Evolutionary conservation across 2,888 invertebrate genomes (phyloP).

Genomic region (Dimorphilus gyrociliatus): DNA sequence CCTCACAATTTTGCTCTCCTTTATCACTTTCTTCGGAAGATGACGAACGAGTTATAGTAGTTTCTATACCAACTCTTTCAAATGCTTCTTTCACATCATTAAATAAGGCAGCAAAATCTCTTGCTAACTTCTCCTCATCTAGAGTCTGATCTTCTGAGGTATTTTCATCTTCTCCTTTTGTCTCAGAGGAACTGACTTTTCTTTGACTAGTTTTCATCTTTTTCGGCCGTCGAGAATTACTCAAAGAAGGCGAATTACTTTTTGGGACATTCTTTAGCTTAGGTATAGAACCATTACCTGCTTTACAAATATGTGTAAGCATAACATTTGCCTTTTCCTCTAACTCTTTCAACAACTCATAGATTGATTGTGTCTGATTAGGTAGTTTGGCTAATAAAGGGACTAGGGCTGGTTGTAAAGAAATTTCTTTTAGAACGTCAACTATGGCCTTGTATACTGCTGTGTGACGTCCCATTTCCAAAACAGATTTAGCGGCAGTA

Average conservation of each 20-base stretch:
- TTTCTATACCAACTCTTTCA: no score
- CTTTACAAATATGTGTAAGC: constrained; percentile 19
- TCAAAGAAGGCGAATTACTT: background rate
- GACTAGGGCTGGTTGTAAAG: constrained; percentile 18
- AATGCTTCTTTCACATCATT: no score
- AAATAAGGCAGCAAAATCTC: no score
- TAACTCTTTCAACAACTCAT: constrained; percentile 15
- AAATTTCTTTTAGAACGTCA: constrained; percentile 22
- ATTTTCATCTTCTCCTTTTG: background rate
- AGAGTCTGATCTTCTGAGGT: background rate
- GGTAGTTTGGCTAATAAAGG: constrained; percentile 16
- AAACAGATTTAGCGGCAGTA: no score
- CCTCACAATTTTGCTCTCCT: no score
- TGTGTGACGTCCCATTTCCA: constrained; percentile 31
- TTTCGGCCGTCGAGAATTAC: background rate
- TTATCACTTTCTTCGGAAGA: no score
- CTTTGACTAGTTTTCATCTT: background rate
- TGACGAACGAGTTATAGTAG: no score
- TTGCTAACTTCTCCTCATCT: constrained; percentile 5
- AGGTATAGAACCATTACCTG: constrained; percentile 22
- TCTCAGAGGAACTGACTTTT: background rate
- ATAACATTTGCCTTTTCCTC: constrained; percentile 18
- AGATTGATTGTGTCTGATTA: constrained; percentile 16
- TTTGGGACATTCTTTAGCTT: constrained; percentile 7
- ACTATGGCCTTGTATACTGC: constrained; percentile 22